phyloP scores from a whole-genome alignment of 1,140 invertebrate species.

The Drosophila punjabiensis region DNA sequence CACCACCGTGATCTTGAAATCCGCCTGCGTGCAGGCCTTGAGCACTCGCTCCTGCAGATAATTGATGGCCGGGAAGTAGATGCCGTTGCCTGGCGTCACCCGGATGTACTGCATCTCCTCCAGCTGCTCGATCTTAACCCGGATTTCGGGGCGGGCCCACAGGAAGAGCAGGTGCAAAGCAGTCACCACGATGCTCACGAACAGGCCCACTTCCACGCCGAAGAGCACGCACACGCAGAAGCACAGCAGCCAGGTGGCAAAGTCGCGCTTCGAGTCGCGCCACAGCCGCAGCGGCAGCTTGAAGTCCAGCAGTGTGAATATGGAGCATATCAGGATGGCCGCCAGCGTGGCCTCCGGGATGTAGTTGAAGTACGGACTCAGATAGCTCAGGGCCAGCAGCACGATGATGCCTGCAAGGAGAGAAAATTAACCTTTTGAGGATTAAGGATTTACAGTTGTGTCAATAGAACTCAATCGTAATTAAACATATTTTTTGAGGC shows the following conservation, averaged over 20 bases:
- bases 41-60: conserved; percentile 86
- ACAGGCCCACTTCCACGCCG: conserved; percentile 95
- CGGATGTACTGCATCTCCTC: conserved; percentile 86
- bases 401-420: conserved; percentile 85
- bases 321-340: conserved; percentile 89
- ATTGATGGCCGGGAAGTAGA: conserved; percentile 89
- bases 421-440: not conserved
- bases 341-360: conserved; percentile 93
- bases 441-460: too few relatives aligned
- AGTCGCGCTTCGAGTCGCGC: conserved; percentile 89
- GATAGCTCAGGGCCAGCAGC: conserved; percentile 89
- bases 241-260: conserved; percentile 90
- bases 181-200: conserved; percentile 94
- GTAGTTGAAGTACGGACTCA: conserved; percentile 94
- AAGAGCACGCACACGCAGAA: conserved; percentile 92
- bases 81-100: conserved; percentile 87
- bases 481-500: conserved; percentile 80
- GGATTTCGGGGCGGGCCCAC: conserved; percentile 91
- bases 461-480: not conserved
- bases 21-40: conserved; percentile 85
- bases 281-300: conserved; percentile 90
- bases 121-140: conserved; percentile 87
- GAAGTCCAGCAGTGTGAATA: conserved; percentile 87
- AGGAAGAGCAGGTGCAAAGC: conserved; percentile 93
- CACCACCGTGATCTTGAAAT: conserved; percentile 86